Evolutionary conservation across 2,888 invertebrate species (phyloP), one percentile per base, ranked within the genome.

Genomic region (Catocala nupta): DNA sequence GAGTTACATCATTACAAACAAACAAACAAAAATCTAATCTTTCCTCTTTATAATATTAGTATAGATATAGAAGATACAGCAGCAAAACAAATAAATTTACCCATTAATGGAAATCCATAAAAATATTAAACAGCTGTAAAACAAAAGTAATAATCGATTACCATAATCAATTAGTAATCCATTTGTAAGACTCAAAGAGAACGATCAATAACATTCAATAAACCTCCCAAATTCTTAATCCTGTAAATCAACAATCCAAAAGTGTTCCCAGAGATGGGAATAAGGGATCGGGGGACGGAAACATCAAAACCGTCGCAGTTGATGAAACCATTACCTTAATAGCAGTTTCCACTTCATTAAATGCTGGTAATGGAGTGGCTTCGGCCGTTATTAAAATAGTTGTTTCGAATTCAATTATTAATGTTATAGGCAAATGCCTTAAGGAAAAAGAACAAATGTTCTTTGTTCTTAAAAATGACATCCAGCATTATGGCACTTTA

Each of bases 261-360:
- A 44, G 8, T 49, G 47, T 39, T 25, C 12, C 33, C 42, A 54
- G 59, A 9, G 56, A 65, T 51, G 47, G 16, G n/a, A n/a, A 49
- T 50, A 9, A 13, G 25, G 48, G 25, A 48, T 25, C 11, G 12
- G 5, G 25, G 13, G 25, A 48, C 9, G 9, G 13, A 25, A 48
- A 48, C 48, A 48, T 48, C 25, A 25, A 48, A 48, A 25, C 13
- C 48, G 25, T 33, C 48, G 5, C 11, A 25, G 9, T 48, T 48
- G 48, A 25, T 48, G 75, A 80, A 80, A 81, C 83, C 83, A 87
- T 88, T 89, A 89, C 83, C 87, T 90, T 90, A 90, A 90, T 88
- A 86, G 88, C 85, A 78, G 73, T 81, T 85, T 87, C 85, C 83
- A 86, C 85, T 87, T 89, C 87, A 88, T 88, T 87, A 86, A 71